Conservation (phyloP, 1,140 invertebrate species). For the Drosophila kanapiae region DNA sequence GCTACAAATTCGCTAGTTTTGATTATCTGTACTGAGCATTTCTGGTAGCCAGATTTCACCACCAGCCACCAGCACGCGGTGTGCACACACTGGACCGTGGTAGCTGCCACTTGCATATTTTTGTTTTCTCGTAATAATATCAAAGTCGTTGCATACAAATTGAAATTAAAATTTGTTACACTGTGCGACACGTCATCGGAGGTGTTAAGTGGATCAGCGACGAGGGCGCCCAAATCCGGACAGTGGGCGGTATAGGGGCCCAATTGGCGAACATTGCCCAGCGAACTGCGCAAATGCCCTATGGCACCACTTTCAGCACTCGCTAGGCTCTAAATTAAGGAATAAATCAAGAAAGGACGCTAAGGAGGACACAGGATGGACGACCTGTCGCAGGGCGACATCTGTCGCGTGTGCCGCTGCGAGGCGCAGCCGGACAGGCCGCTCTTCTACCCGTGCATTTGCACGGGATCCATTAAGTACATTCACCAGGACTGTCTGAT, state of each 20-base stretch:
- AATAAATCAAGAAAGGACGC: conserved; percentile 28
- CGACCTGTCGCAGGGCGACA: conserved; percentile 83
- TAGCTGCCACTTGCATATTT: conserved; percentile 41
- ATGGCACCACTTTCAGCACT: conserved; percentile 16
- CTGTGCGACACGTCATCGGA: not conserved
- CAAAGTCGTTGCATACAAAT: conserved; percentile 34
- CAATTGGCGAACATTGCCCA: conserved; percentile 35
- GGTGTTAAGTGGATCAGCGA: not conserved
- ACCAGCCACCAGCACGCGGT: not conserved
- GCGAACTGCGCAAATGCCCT: conserved; percentile 65
- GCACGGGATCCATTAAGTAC: conserved; percentile 99
- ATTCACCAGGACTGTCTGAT: conserved; percentile 98
- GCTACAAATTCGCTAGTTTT: not conserved
- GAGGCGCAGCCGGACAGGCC: conserved; percentile 93
- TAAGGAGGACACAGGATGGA: conserved; percentile 60
- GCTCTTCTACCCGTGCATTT: conserved; percentile 99
- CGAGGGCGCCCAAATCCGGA: not conserved
- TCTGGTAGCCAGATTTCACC: conserved; percentile 3
- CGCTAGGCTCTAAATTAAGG: conserved; percentile 5
- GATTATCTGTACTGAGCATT: conserved; percentile 11
- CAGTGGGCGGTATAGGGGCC: conserved; percentile 4
- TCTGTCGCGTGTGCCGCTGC: conserved; percentile 98
- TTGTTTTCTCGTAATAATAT: conserved; percentile 61
- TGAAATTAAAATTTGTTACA: conserved; percentile 46
- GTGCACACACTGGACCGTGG: conserved; percentile 27